Evolutionary conservation across 2,113 vertebrate genomes (phyloP), one percentile per base, ranked within the genome.

Genomic region (Trichomycterus rosablanca): DNA sequence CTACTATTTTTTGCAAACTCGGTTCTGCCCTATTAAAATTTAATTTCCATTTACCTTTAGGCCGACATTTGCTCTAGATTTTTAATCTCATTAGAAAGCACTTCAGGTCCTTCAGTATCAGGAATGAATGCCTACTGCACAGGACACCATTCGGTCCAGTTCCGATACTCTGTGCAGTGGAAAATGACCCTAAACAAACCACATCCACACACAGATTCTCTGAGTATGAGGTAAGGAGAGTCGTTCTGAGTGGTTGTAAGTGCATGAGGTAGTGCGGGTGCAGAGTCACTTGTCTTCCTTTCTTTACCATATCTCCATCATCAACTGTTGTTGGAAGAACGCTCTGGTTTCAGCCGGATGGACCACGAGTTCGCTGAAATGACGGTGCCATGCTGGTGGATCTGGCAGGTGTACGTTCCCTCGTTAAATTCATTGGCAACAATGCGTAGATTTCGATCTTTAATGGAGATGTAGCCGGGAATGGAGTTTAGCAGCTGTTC

Each of bases 321-420:
- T 74, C 80, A 87, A 76, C 67, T 86, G 80, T 84, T 84, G 70
- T 81, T 84, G 57, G 75, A 79, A 0, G 75, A 59, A 11, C 12
- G 60, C 7, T 84, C 80, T 0, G 85, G 83, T 59, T 85, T 85
- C 22, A 87, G 77, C 0, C 82, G 74, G 51, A 89, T 81, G 66
- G 74, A 69, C 89, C 89, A 90, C 35, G 89, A 89, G 73, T 86
- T 86, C 19, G 84, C 81, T 0, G 85, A 84, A 1, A 88, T 34
- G 0, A 78, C 53, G 30, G 64, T 75, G 2, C 79, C 81, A 0
- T 73, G 78, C 0, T 76, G 82, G 40, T 79, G 85, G 49, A 89
- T 53, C 2, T 83, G 78, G 62, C 90, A 92, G 34, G 87, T 89
- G 70, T 92, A 91, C 0, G 84, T 79, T 9, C 90, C 90, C 66